Evolutionary conservation across 2,888 invertebrate species (phyloP).

Genomic region (Drosophila melanocephala): DNA sequence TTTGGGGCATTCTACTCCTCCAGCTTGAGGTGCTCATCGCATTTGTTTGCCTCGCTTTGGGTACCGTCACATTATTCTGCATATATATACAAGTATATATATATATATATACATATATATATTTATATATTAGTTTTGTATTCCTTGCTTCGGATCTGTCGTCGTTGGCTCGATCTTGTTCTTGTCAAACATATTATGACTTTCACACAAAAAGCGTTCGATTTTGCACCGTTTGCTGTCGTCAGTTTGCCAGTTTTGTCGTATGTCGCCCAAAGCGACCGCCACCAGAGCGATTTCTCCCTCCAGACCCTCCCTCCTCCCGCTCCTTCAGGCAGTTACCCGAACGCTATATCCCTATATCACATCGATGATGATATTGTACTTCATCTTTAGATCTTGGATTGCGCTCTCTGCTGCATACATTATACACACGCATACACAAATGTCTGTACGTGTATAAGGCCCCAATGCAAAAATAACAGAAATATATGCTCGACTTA

Average conservation of each 20-base stretch:
- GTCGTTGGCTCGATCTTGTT: neutral
- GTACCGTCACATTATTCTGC: conserved; percentile 76
- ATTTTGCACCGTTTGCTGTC: conserved; percentile 85
- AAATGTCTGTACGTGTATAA: conserved; percentile 1
- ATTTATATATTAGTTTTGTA: neutral
- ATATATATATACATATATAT: neutral
- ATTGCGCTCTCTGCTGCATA: conserved; percentile 18
- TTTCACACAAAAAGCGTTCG: conserved; percentile 85
- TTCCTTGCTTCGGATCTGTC: neutral
- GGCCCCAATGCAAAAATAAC: conserved; percentile 43
- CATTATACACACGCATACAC: conserved; percentile 35
- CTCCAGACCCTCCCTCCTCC: neutral
- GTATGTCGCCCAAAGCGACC: conserved; percentile 74
- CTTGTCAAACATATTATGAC: conserved; percentile 85
- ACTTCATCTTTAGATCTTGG: conserved; percentile 20
- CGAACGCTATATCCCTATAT: conserved; percentile 7
- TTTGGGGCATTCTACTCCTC: conserved; percentile 3
- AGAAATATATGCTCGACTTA: neutral
- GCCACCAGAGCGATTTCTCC: conserved; percentile 53
- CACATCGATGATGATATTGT: conserved; percentile 31
- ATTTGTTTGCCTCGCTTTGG: conserved; percentile 37
- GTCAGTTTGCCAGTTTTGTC: conserved; percentile 66
- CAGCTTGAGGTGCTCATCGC: conserved; percentile 7
- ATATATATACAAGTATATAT: conserved; percentile 52
- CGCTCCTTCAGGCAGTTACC: neutral